These are phyloP conservation scores for Megaleporinus macrocephalus DNA, from an alignment of 2,113 vertebrate genomes.

Conservation along the genomic window DNA sequence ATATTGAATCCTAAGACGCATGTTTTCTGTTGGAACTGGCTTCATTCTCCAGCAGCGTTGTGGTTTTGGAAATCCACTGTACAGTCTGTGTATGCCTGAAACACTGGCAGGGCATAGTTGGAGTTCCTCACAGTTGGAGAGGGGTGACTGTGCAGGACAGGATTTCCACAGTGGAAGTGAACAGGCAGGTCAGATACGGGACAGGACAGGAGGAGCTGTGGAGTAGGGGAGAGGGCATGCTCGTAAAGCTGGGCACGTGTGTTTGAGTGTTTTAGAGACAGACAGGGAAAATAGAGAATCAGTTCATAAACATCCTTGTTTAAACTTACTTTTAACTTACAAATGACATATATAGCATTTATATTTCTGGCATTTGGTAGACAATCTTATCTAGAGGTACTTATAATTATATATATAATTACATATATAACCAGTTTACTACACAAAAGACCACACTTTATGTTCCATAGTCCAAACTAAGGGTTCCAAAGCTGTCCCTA, in stretches of 20 bases:
- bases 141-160: slow-evolving; percentile 16
- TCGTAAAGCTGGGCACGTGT: background rate
- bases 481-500: no score
- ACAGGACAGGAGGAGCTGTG: slow-evolving; percentile 30
- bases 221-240: background rate
- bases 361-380: no score
- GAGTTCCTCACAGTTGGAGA: background rate
- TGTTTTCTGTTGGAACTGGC: slow-evolving; percentile 23
- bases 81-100: background rate
- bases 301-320: no score
- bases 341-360: no score
- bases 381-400: no score
- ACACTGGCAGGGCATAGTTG: background rate
- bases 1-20: background rate
- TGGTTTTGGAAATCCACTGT: slow-evolving; percentile 8
- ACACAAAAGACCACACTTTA: no score
- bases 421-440: no score
- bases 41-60: slow-evolving; percentile 20
- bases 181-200: slow-evolving; percentile 34
- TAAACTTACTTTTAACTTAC: no score
- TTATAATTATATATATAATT: no score
- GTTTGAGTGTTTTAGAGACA: slow-evolving; percentile 1
- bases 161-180: slow-evolving; percentile 48
- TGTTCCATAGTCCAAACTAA: no score
- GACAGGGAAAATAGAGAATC: slow-evolving; percentile 9